phyloP scores from a whole-genome alignment of 2,797 vertebrate species.

The Yasuhikotakia modesta region DNA sequence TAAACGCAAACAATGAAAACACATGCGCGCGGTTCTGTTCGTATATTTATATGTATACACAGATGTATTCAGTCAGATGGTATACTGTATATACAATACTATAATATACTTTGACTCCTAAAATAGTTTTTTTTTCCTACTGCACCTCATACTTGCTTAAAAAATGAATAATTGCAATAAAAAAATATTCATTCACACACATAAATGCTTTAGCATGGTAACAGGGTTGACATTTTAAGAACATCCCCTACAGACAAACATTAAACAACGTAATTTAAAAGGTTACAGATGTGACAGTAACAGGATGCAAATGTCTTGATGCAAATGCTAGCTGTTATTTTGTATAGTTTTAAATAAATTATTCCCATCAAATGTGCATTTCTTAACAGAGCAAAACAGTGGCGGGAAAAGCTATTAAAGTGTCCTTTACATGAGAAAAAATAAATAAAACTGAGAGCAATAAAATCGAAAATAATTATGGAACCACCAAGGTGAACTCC shows the following conservation, averaged over 20 bases:
- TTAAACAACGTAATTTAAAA: neutral
- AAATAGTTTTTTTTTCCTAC: neutral
- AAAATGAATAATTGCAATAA: neutral
- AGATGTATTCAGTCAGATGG: conserved; percentile 18
- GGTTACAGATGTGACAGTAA: neutral
- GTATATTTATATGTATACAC: conserved; percentile 26
- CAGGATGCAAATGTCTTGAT: neutral
- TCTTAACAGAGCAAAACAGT: neutral
- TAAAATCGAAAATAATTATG: conserved; percentile 16
- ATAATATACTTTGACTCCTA: neutral
- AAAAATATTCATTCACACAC: neutral
- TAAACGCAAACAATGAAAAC: conserved; percentile 31
- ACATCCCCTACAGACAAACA: neutral
- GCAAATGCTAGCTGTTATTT: neutral
- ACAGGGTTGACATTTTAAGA: too few relatives aligned
- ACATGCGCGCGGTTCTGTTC: conserved; percentile 15
- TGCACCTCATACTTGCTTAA: neutral
- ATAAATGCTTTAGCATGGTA: too few relatives aligned
- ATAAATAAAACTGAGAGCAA: neutral
- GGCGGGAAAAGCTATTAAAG: neutral
- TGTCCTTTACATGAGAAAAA: too few relatives aligned
- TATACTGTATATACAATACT: conserved; percentile 1
- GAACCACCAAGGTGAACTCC: conserved; percentile 25
- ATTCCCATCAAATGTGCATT: neutral
- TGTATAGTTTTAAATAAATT: too few relatives aligned